These are phyloP conservation scores for Periplaneta americana DNA, from an alignment of 1,140 invertebrate species.

Conservation along the genomic window DNA sequence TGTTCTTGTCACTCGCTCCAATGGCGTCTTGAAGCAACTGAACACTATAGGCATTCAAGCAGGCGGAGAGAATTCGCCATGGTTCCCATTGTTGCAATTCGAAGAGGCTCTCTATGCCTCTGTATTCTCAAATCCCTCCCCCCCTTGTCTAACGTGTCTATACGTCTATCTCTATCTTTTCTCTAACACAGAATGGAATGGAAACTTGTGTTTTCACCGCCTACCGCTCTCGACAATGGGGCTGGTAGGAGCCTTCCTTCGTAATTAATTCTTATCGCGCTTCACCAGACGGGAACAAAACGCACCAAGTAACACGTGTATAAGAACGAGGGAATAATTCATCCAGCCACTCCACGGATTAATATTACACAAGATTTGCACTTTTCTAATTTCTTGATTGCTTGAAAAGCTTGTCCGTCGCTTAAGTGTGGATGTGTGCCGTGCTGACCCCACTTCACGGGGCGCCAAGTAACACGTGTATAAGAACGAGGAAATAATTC, in stretches of 20 bases:
- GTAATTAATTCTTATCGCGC: slow-evolving; percentile 16
- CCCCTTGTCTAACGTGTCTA: not conserved
- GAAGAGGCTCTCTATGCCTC: not conserved
- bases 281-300: slow-evolving; percentile 1
- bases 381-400: too few species aligned
- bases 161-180: not conserved
- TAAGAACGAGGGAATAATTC: too few species aligned
- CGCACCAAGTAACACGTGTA: not conserved
- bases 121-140: not conserved
- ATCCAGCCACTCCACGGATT: too few species aligned
- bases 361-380: too few species aligned
- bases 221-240: not conserved
- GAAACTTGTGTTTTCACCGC: not conserved
- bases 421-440: too few species aligned
- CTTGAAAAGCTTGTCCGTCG: too few species aligned
- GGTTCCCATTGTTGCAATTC: not conserved
- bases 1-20: not conserved
- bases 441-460: too few species aligned
- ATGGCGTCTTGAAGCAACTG: not conserved
- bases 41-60: not conserved
- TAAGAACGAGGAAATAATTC: too few species aligned
- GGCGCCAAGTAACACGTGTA: too few species aligned
- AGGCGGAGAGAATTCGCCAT: not conserved
- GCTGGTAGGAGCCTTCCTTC: not conserved
- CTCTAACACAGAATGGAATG: not conserved